These are phyloP conservation scores for Astur gentilis DNA, from an alignment of 2,113 vertebrate genomes.

Conservation along the genomic window DNA sequence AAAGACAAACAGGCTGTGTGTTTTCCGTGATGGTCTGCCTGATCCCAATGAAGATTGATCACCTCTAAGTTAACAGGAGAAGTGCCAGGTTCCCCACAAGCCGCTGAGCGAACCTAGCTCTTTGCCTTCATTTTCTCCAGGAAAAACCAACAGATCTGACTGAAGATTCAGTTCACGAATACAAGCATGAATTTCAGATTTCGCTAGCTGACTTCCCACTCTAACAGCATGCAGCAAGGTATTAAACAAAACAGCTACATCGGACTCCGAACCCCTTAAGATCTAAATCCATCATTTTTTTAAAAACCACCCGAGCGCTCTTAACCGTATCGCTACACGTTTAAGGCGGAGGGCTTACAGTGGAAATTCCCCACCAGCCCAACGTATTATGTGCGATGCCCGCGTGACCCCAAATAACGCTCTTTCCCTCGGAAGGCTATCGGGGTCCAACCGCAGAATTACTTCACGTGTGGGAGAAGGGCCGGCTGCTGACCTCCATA, in stretches of 20 bases:
- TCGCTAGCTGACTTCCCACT: slow-evolving; percentile 29
- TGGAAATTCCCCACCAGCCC: neutral
- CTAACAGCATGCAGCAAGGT: neutral
- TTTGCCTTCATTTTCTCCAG: slow-evolving; percentile 46
- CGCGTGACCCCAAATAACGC: neutral
- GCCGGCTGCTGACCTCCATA: neutral
- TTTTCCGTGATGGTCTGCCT: slow-evolving; percentile 70
- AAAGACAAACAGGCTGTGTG: slow-evolving; percentile 73
- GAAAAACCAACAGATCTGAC: slow-evolving; percentile 28
- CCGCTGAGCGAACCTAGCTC: slow-evolving; percentile 13
- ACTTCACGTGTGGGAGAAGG: neutral
- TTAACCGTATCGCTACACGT: neutral
- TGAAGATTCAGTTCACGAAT: slow-evolving; percentile 43
- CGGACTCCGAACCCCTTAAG: slow-evolving; percentile 39
- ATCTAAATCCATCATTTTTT: slow-evolving; percentile 23
- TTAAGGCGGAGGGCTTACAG: neutral
- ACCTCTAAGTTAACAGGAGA: slow-evolving; percentile 59
- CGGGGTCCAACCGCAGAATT: neutral
- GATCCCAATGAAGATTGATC: slow-evolving; percentile 71
- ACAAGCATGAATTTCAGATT: slow-evolving; percentile 47
- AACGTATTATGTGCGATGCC: neutral
- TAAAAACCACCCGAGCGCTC: neutral
- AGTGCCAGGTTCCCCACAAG: slow-evolving; percentile 42
- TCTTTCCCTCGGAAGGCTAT: neutral
- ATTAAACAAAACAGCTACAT: slow-evolving; percentile 48